These are phyloP conservation scores for Brachyrhaphis roseni DNA, from an alignment of 2,797 vertebrate genomes.

Conservation along the genomic window DNA sequence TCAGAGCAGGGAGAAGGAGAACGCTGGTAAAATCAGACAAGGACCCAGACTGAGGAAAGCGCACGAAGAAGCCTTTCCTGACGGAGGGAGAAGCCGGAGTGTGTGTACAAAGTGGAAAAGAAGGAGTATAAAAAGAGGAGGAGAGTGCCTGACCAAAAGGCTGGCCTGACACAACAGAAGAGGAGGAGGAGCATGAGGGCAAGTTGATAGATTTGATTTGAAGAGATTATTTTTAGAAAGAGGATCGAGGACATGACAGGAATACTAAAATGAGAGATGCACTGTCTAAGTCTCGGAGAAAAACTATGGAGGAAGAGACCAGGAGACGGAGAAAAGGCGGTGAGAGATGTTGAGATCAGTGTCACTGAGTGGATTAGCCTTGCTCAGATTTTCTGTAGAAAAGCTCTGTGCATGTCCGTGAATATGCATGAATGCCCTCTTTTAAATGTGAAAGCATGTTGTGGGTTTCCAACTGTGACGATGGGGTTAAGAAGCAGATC, in stretches of 20 bases:
- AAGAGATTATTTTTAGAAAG: constrained; percentile 75
- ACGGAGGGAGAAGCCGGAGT: constrained; percentile 52
- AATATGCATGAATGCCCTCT: constrained; percentile 38
- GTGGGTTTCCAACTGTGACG: constrained; percentile 40
- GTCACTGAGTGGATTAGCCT: constrained; percentile 73
- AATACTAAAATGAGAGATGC: constrained; percentile 54
- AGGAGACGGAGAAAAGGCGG: constrained; percentile 16
- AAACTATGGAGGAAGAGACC: constrained; percentile 35
- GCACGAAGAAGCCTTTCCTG: constrained; percentile 45
- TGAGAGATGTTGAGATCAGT: constrained; percentile 59
- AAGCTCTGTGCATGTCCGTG: constrained; percentile 50
- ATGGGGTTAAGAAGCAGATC: constrained; percentile 41
- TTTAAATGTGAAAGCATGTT: constrained; percentile 46
- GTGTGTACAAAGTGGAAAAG: constrained; percentile 61
- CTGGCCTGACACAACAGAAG: constrained; percentile 58
- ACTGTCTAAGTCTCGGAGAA: constrained; percentile 31
- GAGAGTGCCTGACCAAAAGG: constrained; percentile 40
- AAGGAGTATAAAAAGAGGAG: constrained; percentile 49
- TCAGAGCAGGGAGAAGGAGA: constrained; percentile 50
- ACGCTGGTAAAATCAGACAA: constrained; percentile 53
- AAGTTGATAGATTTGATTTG: constrained; percentile 77
- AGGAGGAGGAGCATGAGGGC: constrained; percentile 63
- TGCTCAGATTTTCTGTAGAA: constrained; percentile 62
- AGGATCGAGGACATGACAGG: constrained; percentile 56
- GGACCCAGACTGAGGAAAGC: constrained; percentile 52